A percentile compares a stretch with the other conserved stretches of the same genome.
These are phyloP conservation scores for Lordiphosa fenestrarum DNA, from an alignment of 2,888 invertebrate species.

Conservation along the genomic window DNA sequence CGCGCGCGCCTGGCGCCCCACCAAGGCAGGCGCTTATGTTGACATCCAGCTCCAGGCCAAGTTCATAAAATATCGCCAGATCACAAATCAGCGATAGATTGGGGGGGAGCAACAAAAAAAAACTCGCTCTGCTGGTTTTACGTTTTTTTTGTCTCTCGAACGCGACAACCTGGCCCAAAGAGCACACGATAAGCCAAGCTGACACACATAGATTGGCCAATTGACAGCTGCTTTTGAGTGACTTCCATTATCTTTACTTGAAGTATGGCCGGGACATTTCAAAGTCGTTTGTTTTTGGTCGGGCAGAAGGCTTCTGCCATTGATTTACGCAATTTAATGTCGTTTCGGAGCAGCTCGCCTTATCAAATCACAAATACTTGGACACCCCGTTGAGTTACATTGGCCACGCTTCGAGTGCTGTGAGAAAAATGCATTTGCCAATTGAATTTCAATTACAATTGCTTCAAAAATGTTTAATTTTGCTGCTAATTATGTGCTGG, in stretches of 20 bases:
- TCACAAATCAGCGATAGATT: conserved; percentile 4
- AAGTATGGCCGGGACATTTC: conserved; percentile 29
- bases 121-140: conserved; percentile 13
- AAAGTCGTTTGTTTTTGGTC: conserved; percentile 23
- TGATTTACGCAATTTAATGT: no score
- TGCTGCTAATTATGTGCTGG: conserved; percentile 14
- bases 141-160: neutral
- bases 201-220: conserved; percentile 10
- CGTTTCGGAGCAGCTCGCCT: no score
- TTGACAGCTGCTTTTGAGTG: conserved; percentile 22
- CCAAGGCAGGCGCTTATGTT: conserved; percentile 34
- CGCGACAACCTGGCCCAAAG: no score
- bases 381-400: conserved; percentile 1
- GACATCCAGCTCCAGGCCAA: conserved; percentile 31
- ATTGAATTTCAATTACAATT: conserved; percentile 16
- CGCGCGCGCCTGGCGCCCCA: conserved; percentile 29
- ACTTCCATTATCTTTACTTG: conserved; percentile 18
- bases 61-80: conserved; percentile 4
- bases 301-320: no score
- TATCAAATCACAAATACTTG: conserved; percentile 5
- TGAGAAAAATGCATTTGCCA: conserved; percentile 9
- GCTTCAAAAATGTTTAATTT: neutral
- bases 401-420: neutral
- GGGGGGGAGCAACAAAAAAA: conserved; percentile 2
- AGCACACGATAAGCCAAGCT: neutral